These are phyloP conservation scores for Petrocephalus microphthalmus DNA, from an alignment of 2,113 vertebrate genomes.

Conservation along the genomic window DNA sequence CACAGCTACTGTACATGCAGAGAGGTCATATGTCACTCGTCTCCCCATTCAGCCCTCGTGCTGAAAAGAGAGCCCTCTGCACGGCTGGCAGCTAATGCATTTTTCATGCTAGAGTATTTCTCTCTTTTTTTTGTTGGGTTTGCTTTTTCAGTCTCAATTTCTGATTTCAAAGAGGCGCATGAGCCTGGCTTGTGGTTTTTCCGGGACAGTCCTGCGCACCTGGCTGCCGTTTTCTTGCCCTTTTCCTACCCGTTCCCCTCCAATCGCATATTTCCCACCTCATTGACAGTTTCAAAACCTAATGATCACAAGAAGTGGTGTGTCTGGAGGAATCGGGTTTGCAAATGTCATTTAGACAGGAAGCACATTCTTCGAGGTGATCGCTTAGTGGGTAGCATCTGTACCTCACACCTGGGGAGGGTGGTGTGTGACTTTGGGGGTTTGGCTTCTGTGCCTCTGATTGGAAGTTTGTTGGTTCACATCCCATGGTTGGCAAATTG, in stretches of 20 bases:
- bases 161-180: slow-evolving; percentile 53
- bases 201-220: slow-evolving; percentile 16
- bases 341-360: too few relatives aligned
- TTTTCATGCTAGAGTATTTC: slow-evolving; percentile 58
- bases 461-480: neutral
- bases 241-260: neutral
- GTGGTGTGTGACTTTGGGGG: neutral
- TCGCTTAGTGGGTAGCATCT: neutral
- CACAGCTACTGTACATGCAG: slow-evolving; percentile 44
- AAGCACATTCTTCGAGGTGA: neutral
- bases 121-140: slow-evolving; percentile 54
- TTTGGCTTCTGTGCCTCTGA: neutral
- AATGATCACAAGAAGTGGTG: neutral
- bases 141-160: slow-evolving; percentile 55
- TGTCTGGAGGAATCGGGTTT: neutral
- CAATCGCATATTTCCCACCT: neutral
- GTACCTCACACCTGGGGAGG: neutral
- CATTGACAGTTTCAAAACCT: neutral
- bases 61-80: slow-evolving; percentile 47
- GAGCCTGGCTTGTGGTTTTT: slow-evolving; percentile 44
- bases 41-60: slow-evolving; percentile 18
- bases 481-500: neutral
- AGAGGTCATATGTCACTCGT: slow-evolving; percentile 42
- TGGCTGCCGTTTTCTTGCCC: slow-evolving; percentile 1
- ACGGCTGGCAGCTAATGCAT: slow-evolving; percentile 45